Evolutionary conservation across 1,140 invertebrate species (phyloP), one percentile per base, ranked within the genome.

Genomic region (Colletes latitarsis): DNA sequence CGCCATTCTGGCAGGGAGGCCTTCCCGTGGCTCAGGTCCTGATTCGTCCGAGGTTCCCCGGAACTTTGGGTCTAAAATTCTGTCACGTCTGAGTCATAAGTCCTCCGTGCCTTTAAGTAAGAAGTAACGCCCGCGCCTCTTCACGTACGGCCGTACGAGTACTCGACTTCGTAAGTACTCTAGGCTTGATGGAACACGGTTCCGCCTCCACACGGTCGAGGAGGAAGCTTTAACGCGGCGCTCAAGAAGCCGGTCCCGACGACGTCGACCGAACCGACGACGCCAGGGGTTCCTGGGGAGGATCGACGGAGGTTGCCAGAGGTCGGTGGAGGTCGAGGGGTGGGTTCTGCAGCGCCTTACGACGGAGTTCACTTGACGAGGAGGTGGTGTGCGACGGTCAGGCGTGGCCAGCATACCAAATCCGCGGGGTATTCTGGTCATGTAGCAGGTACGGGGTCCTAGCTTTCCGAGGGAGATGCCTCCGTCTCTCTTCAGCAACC

Each of bases 351-450:
- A 85, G 86, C 88, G 78, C 89, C 89, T 91, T 89, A 89, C 88
- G 81, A 82, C 78, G 80, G 84, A 91, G 88, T 90, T 90, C 89
- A 89, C 88, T 92, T 85, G 90, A 92, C 89, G 87, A 91, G 83
- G 75, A 76, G 82, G 85, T 88, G 86, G 83, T 82, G 87, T 71
- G 77, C 82, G 87, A 83, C 86, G 90, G 86, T 92, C 92, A 93
- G 91, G 90, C 92, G 92, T 92, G 91, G 91, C 83, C 89, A 78
- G 92, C 92, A 93, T 93, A 93, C 90, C 89, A 93, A 93, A 92
- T 91, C 89, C 90, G 88, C 87, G 82, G 88, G 89, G 91, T 93
- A 93, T 93, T 93, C 92, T 84, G 92, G 92, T 93, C 93, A 93
- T 93, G 92, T 93, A 92, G 88, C 87, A 87, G 86, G 71, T 68